Base-by-base conservation (phyloP, 2,113 vertebrate genomes). In the Symphodus melops region DNA sequence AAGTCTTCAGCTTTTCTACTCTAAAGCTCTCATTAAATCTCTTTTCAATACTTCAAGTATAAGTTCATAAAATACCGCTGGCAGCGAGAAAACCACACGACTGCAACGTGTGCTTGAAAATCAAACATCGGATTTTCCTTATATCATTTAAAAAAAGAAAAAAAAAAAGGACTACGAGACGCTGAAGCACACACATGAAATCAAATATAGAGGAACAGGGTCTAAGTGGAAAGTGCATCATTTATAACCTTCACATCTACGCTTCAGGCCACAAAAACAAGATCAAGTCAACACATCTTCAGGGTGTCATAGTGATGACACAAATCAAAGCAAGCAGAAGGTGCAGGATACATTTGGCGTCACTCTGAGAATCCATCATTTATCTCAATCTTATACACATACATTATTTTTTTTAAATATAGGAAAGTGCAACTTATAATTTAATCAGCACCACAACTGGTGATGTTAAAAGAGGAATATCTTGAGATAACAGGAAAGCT, bases 21-120 rank as follows among this genome's bases (percentile, higher is more conserved):
- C 71, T 73, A 79, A 81, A 79, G 63, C 77, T 77, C 58, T 75
- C 8, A 7, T 44, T 56, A 62, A 79, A 58, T 72, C 56, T 73
- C 58, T 60, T 12, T 76, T 44, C 3, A 20, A 60, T 76, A 48
- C 75, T 87, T 85, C 79, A 87, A 83, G 79, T 85, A 81, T 70
- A 75, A 58, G 49, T 81, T 83, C n/a, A 68, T 81, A 82, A 57
- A 12, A 28, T 68, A 23, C 78, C 62, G 76, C 73, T 78, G 73
- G 33, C 73, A 61, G 78, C 28, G 28, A 49, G 60, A 41, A 52
- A 59, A 71, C 49, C 68, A 57, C 58, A 8, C 1, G 12, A 52
- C 13, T 58, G 78, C 63, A 66, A 33, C 28, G 5, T 28, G 28
- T 28, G 28, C 5, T 2, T 2, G 5, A 28, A 28, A 28, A 28